Evolutionary conservation across 2,113 vertebrate species (phyloP), one percentile per base, ranked within the genome.

Genomic region (Mirza zaza): DNA sequence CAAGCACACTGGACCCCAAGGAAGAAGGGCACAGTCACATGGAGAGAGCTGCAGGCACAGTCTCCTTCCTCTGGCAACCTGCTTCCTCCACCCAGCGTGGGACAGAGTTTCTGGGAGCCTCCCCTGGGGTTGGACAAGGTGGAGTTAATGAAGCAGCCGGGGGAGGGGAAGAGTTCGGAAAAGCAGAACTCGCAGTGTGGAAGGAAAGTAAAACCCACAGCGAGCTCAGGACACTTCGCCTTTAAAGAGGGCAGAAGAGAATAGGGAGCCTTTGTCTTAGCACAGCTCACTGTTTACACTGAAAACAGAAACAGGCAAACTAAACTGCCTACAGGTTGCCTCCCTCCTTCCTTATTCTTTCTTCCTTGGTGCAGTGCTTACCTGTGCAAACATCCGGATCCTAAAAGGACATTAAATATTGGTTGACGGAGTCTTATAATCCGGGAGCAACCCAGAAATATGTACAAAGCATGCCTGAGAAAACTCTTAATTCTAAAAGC

Each of bases 401-500:
- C 65, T 68, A n/a, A 61, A 32, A 82, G 83, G 52, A 94, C 29
- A 59, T 94, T 90, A 97, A 97, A 97, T 96, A 97, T 97, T 94
- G 65, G 39, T 21, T 92, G 71, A 83, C 34, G 25, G 59, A 87
- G 48, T 79, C 61, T 80, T 70, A 57, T 71, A 93, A 87, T 29
- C 20, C 36, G 85, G 39, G 32, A 84, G 42, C 61, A 71, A 81
- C 34, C n/a, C 67, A 68, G 80, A 67, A 70, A 61, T 94, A 65
- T 97, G 97, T 90, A 73, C 94, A 79, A 57, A 75, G 86, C 76
- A 27, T 85, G 79, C 70, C 73, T 61, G 67, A 94, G 52, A 94
- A 77, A 77, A 84, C 12, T 55, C 63, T 63, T 71, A 32, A 83
- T 27, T 67, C 55, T 65, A 13, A 87, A 82, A 84, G 21, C 13